These are phyloP conservation scores for Lycodopsis pacificus DNA, from an alignment of 2,797 vertebrate species.

Conservation along the genomic window DNA sequence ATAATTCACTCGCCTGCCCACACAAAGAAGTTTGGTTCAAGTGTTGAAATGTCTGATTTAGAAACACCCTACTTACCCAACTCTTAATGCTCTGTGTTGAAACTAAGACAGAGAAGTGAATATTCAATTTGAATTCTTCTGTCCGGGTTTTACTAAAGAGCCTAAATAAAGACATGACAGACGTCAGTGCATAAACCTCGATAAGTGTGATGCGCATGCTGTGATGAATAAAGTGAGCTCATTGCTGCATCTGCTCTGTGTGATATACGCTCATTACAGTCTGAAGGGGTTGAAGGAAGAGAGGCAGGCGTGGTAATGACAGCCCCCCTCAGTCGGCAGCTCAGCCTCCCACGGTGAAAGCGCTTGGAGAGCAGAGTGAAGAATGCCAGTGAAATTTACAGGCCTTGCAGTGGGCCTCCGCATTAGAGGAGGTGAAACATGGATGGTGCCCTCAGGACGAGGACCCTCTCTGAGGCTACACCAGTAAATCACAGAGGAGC, in stretches of 20 bases:
- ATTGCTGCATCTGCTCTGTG: conserved; percentile 34
- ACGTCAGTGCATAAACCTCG: conserved; percentile 14
- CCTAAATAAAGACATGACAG: conserved; percentile 38
- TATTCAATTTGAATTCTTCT: conserved; percentile 25
- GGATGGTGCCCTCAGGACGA: conserved; percentile 71
- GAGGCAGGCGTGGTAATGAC: conserved; percentile 62
- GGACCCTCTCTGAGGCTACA: conserved; percentile 46
- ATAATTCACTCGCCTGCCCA: conserved; percentile 63
- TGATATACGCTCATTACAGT: conserved; percentile 42
- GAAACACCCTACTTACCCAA: conserved; percentile 23
- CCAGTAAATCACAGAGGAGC: conserved; percentile 55
- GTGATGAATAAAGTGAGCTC: conserved; percentile 26
- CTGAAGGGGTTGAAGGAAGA: conserved; percentile 47
- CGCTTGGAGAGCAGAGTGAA: conserved; percentile 68
- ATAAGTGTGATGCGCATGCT: conserved; percentile 37
- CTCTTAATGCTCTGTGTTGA: conserved; percentile 25
- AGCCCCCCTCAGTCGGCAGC: conserved; percentile 63
- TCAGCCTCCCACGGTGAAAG: conserved; percentile 75
- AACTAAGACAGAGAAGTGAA: conserved; percentile 21
- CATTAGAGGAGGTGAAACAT: conserved; percentile 65
- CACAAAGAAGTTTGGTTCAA: conserved; percentile 49
- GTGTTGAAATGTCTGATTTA: conserved; percentile 58
- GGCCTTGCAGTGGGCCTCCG: conserved; percentile 61
- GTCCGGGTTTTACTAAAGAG: conserved; percentile 28
- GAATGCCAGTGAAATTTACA: conserved; percentile 75